Conservation (phyloP, 2,113 vertebrate species). For the Anthoscopus minutus region DNA sequence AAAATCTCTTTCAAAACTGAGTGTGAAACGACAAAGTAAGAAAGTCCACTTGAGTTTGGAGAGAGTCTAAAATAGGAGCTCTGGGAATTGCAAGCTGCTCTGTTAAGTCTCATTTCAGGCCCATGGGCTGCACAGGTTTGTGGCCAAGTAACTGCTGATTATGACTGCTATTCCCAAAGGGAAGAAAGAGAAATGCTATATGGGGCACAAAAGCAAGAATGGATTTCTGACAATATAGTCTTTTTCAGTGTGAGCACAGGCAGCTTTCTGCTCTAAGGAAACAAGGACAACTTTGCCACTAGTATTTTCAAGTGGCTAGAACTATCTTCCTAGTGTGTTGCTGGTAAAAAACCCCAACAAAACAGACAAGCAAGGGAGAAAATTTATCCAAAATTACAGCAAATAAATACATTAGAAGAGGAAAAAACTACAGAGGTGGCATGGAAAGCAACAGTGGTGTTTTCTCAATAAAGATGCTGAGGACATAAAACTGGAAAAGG, state of each 20-base stretch:
- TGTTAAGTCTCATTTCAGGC: neutral
- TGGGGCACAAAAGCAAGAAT: constrained; percentile 6
- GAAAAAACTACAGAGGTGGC: neutral
- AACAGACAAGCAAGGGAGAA: neutral
- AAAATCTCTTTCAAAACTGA: constrained; percentile 7
- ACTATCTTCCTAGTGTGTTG: neutral
- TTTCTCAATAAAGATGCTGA: neutral
- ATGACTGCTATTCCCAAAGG: constrained; percentile 28
- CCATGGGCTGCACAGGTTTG: neutral
- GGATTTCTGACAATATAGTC: constrained; percentile 12
- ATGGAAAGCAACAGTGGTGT: neutral
- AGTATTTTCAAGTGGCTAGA: neutral
- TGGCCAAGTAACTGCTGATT: neutral
- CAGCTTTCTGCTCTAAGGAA: neutral
- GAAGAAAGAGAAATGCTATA: constrained; percentile 14
- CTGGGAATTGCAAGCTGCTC: neutral
- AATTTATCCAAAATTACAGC: neutral
- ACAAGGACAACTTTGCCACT: neutral
- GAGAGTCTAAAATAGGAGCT: neutral
- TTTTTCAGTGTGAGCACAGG: neutral
- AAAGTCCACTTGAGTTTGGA: neutral
- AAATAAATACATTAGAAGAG: neutral
- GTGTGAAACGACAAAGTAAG: neutral
- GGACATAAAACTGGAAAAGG: neutral
- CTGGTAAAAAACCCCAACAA: neutral